phyloP scores from a whole-genome alignment of 2,113 vertebrate genomes.

The Neoarius graeffei region DNA sequence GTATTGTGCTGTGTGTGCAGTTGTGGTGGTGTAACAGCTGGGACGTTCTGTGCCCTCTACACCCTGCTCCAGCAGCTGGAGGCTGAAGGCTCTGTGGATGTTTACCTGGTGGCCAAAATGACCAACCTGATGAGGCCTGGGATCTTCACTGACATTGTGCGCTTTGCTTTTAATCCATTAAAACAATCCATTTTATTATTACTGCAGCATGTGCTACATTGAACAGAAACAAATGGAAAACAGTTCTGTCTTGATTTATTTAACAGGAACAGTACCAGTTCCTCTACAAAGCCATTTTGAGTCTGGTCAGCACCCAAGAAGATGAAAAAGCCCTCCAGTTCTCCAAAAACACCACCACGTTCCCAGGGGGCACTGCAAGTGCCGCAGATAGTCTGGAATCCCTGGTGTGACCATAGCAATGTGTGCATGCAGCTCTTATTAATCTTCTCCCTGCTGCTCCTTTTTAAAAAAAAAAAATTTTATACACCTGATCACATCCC shows the following conservation, averaged over 20 bases:
- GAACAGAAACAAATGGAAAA: conserved; percentile 18
- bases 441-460: conserved; percentile 44
- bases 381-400: conserved; percentile 90
- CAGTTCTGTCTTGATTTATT: conserved; percentile 21
- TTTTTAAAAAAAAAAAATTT: not conserved
- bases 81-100: conserved; percentile 83
- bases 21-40: conserved; percentile 87
- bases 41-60: conserved; percentile 87
- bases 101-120: conserved; percentile 92
- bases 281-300: conserved; percentile 93
- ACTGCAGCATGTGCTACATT: not conserved
- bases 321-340: conserved; percentile 82
- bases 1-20: conserved; percentile 66
- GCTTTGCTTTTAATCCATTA: conserved; percentile 50
- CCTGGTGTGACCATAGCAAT: conserved; percentile 78
- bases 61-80: conserved; percentile 87
- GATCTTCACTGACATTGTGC: conserved; percentile 87
- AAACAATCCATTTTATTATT: not conserved
- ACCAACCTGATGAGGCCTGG: conserved; percentile 92
- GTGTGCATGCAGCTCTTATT: conserved; percentile 35
- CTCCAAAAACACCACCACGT: conserved; percentile 82
- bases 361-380: conserved; percentile 75
- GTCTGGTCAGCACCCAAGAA: conserved; percentile 87
- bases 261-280: conserved; percentile 93
- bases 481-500: conserved; percentile 31